Base-by-base conservation (phyloP, 2,797 vertebrate genomes). In the Gymnocypris eckloni region DNA sequence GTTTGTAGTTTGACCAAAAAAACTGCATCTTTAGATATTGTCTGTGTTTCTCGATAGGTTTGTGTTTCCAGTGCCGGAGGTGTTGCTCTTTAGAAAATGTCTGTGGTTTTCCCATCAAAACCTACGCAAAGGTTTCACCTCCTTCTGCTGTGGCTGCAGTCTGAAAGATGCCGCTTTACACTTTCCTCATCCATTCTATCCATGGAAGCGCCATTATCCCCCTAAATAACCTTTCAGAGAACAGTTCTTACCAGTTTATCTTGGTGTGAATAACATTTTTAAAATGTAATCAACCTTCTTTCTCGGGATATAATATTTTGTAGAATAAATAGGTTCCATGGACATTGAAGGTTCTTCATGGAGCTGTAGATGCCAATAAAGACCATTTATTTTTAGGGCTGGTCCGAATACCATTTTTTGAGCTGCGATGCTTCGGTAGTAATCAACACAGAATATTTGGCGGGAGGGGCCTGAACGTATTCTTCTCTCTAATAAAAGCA, bases 61-160 rank as follows among this genome's bases (percentile, higher is more conserved):
- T 22, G 43, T 37, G 43, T 20, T 66, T 80, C 43, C 3, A 16
- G 56, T 16, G n/a, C 2, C 10, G 4, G 72, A 33, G 72, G 16
- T 25, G 61, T 45, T 48, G 33, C 52, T 41, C 8, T 20, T 59
- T 77, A n/a, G 25, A 67, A 48, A 45, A 33, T 12, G 9, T 20
- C n/a, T 79, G n/a, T 79, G 78, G 43, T 50, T 81, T 81, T 28
- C 41, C 43, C 39, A 52, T 12, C 20, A 6, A n/a, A 81, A 54
- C 79, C 28, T 69, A n/a, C 20, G 8, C 45, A 18, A 41, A n/a
- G 25, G 43, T 67, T 67, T 80, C 78, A 50, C n/a, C 61, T 54
- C 66, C 4, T 69, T 10, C 45, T 81, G 9, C 0, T 81, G 48
- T 25, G 33, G 33, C 79, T 79, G 6, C 59, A 20, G 59, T 66